These are phyloP conservation scores for Porites lobata DNA, from an alignment of 92 coral and sea anemone species.

Conservation along the genomic window DNA sequence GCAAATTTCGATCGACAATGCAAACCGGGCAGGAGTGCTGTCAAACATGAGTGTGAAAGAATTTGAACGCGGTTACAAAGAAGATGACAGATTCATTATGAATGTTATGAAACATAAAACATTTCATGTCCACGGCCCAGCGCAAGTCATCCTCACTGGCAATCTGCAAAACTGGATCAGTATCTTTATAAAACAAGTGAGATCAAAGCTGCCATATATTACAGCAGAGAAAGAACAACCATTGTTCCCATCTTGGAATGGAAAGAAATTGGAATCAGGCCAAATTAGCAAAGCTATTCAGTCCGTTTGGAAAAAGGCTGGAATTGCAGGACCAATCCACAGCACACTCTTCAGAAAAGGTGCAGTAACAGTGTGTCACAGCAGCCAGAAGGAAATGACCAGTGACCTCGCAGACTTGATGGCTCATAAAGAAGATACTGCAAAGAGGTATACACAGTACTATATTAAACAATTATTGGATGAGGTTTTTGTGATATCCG, in stretches of 20 bases:
- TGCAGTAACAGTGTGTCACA: slow-evolving; percentile 45
- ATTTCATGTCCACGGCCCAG: no score
- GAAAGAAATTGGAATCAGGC: slow-evolving; percentile 47
- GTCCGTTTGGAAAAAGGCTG: slow-evolving; percentile 70
- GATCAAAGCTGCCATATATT: slow-evolving; percentile 47
- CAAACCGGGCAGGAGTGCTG: slow-evolving; percentile 59
- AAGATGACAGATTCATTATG: no score
- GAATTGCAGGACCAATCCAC: slow-evolving; percentile 30
- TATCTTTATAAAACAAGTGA: slow-evolving; percentile 3
- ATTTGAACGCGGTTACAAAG: no score
- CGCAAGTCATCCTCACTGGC: no score
- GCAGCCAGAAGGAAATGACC: slow-evolving; percentile 26
- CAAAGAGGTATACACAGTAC: slow-evolving; percentile 39
- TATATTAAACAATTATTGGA: background rate
- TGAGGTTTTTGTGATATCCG: no score
- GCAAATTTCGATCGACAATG: slow-evolving; percentile 73
- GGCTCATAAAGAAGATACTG: slow-evolving; percentile 60
- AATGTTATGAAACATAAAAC: no score
- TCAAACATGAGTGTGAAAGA: no score
- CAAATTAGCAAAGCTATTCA: slow-evolving; percentile 54
- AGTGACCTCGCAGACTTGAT: slow-evolving; percentile 61
- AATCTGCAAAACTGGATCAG: no score
- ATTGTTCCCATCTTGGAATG: slow-evolving; percentile 68
- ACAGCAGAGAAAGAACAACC: background rate
- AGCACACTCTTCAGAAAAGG: slow-evolving; percentile 59